Percentiles rank a stretch among this genome's conserved stretches.
Evolutionary conservation across 2,888 invertebrate genomes (phyloP).

Genomic region (Drosophila helvetica): DNA sequence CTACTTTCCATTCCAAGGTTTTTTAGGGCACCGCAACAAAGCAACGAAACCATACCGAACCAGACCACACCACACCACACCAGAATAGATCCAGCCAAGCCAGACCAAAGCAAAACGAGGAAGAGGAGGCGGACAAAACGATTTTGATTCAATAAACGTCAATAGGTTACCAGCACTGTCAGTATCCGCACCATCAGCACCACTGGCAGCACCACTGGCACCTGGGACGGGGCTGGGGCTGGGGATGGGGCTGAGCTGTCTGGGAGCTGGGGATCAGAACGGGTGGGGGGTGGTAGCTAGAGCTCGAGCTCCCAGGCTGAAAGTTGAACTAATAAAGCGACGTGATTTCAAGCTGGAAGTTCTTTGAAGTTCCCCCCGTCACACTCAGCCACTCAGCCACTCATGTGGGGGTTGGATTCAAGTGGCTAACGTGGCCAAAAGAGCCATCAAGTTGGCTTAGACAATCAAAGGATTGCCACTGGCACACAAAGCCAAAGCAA

Average conservation of each 20-base stretch:
- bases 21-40: slow-evolving; percentile 43
- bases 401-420: slow-evolving; percentile 19
- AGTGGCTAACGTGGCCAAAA: slow-evolving; percentile 40
- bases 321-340: slow-evolving; percentile 70
- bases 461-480: slow-evolving; percentile 19
- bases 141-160: slow-evolving; percentile 77
- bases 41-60: slow-evolving; percentile 17
- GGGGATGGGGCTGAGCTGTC: slow-evolving; percentile 6
- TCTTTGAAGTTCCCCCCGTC: slow-evolving; percentile 42
- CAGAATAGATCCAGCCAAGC: slow-evolving; percentile 7
- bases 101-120: slow-evolving; percentile 29
- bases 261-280: slow-evolving; percentile 33
- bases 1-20: background rate
- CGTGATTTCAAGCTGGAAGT: slow-evolving; percentile 60
- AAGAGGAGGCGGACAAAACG: slow-evolving; percentile 54
- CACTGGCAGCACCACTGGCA: background rate
- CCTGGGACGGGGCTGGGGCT: background rate
- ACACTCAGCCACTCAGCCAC: too few relatives aligned
- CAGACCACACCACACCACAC: slow-evolving; percentile 1
- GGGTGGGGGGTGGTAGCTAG: slow-evolving; percentile 3
- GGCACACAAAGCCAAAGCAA: background rate
- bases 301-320: background rate
- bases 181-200: background rate
- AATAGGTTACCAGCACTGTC: slow-evolving; percentile 45
- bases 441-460: slow-evolving; percentile 47